Evolutionary conservation across 2,888 invertebrate genomes (phyloP).

Genomic region (Anodontia alba): DNA sequence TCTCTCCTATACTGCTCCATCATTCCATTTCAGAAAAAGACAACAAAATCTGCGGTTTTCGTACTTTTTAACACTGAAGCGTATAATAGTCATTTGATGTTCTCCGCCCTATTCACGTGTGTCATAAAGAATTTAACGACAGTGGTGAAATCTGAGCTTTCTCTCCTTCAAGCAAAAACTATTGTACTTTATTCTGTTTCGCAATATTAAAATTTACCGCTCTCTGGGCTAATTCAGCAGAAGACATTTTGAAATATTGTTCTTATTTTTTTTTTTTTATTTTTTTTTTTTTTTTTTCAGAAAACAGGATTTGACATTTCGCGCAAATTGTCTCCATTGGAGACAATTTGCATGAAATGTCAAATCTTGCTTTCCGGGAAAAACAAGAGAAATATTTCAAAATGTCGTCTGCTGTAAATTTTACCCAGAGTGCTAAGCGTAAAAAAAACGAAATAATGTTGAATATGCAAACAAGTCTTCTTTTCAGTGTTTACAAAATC

Average conservation of each 20-base stretch:
- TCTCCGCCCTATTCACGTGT: constrained; percentile 16
- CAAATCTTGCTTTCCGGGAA: no score
- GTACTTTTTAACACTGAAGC: background rate
- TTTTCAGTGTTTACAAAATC: background rate
- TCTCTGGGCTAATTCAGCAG: no score
- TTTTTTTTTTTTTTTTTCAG: no score
- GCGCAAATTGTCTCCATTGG: no score
- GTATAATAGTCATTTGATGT: constrained; percentile 1
- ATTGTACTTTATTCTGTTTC: constrained; percentile 1
- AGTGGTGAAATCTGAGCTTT: background rate
- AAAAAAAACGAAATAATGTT: background rate
- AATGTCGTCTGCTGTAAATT: no score
- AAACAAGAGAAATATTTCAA: no score
- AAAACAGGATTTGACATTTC: no score
- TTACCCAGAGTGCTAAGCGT: no score
- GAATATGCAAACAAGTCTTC: background rate
- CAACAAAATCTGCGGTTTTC: constrained; percentile 4
- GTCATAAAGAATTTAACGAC: constrained; percentile 17
- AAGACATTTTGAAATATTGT: no score
- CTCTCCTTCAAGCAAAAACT: background rate
- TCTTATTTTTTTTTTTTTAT: no score
- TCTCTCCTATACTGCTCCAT: background rate
- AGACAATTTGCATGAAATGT: no score
- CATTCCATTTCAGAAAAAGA: background rate
- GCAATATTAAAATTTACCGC: no score